Evolutionary conservation across 2,113 vertebrate species (phyloP).

Genomic region (Marmota flaviventris): DNA sequence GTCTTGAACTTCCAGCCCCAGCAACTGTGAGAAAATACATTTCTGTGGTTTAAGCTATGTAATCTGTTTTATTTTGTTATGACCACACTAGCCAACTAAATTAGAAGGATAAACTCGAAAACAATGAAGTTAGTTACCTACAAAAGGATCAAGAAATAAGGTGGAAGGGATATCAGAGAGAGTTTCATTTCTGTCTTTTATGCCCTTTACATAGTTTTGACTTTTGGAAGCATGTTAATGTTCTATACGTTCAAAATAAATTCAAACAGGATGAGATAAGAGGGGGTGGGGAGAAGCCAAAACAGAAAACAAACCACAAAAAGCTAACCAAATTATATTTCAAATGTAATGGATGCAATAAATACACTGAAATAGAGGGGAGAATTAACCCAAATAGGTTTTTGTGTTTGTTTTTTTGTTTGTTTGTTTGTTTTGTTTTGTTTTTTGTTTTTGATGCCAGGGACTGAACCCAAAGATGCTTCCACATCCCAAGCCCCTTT

Average conservation of each 20-base stretch:
- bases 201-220: not conserved
- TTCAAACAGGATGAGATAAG: not conserved
- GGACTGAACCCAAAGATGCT: no score
- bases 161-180: not conserved
- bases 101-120: not conserved
- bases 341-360: not conserved
- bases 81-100: not conserved
- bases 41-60: not conserved
- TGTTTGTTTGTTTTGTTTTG: no score
- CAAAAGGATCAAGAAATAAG: not conserved
- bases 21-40: not conserved
- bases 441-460: no score
- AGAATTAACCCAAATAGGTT: not conserved
- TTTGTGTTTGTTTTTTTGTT: no score
- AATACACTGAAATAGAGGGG: not conserved
- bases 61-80: not conserved
- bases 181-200: not conserved
- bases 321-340: not conserved
- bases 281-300: not conserved
- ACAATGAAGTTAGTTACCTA: not conserved
- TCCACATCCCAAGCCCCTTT: no score
- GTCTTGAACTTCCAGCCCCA: not conserved
- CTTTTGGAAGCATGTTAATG: slow-evolving; percentile 16
- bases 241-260: not conserved
- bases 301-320: not conserved